These are phyloP conservation scores for Tangara arthus DNA, from an alignment of 2,797 vertebrate species.

Conservation along the genomic window DNA sequence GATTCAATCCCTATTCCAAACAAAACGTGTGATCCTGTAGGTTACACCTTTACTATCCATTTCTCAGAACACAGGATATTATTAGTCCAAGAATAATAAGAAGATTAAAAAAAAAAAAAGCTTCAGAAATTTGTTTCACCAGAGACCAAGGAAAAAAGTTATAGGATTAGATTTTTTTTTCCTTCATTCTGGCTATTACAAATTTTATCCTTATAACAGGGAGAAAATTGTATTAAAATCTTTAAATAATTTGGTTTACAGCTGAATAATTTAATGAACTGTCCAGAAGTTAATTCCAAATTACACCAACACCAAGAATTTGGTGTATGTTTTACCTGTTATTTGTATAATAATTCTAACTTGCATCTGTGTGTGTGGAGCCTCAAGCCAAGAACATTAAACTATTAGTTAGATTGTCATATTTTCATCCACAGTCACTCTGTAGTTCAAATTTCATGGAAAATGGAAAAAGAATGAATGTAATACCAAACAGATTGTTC, in stretches of 20 bases:
- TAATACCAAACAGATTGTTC: background rate
- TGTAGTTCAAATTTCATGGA: background rate
- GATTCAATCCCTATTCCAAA: background rate
- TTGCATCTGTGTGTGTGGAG: background rate
- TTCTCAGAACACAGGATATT: background rate
- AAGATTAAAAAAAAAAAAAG: background rate
- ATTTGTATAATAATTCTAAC: background rate
- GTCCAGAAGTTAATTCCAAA: background rate
- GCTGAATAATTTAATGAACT: background rate
- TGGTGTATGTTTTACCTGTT: background rate
- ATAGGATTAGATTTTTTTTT: background rate
- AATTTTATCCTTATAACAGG: background rate
- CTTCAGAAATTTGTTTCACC: background rate
- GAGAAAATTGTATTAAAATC: background rate
- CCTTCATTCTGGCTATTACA: background rate
- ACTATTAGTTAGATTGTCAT: background rate
- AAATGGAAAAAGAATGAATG: background rate
- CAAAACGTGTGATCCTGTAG: background rate
- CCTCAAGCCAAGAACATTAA: background rate
- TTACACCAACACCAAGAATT: background rate
- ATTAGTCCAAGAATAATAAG: background rate
- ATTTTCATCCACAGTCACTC: background rate
- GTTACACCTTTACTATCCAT: background rate
- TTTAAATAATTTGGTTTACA: background rate
- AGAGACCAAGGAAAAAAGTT: background rate